phyloP scores from a whole-genome alignment of 2,888 invertebrate species.

The Lepidocyrtoides sp. region DNA sequence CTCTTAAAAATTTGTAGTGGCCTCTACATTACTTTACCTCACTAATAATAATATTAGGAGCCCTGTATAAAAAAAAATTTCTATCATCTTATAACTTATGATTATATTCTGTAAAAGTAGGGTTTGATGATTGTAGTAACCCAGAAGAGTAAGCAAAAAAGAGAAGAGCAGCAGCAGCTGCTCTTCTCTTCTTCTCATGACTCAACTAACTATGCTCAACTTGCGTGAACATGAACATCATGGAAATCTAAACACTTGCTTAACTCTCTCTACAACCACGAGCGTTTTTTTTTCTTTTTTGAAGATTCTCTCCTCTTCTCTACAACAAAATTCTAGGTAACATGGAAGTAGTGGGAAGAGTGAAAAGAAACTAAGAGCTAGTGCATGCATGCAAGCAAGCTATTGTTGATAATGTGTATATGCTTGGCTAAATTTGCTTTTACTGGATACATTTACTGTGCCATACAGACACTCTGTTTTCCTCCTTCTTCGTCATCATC shows the following conservation, averaged over 20 bases:
- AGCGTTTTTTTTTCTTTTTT: neutral
- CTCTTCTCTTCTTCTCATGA: neutral
- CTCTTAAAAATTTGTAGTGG: slow-evolving; percentile 62
- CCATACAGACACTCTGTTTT: neutral
- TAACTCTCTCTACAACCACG: neutral
- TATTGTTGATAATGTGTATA: slow-evolving; percentile 26
- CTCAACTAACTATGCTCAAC: neutral
- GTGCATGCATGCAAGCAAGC: slow-evolving; percentile 25
- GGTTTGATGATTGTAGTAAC: neutral
- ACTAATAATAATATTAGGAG: slow-evolving; percentile 35
- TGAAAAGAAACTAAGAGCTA: neutral
- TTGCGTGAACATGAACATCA: slow-evolving; percentile 17
- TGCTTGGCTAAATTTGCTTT: neutral
- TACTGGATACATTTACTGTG: neutral
- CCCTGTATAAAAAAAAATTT: neutral
- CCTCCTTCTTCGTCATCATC: slow-evolving; percentile 27
- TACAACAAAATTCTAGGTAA: too few species aligned
- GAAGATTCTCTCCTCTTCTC: slow-evolving; percentile 3
- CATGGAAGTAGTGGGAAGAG: too few species aligned
- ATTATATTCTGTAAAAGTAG: neutral
- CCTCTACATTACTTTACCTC: slow-evolving; percentile 25
- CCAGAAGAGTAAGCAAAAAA: too few species aligned
- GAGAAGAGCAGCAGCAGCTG: slow-evolving; percentile 18
- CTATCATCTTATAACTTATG: slow-evolving; percentile 18
- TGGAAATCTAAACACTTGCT: slow-evolving; percentile 72